Percentiles rank a stretch among this genome's conserved stretches.
Conservation (phyloP, 1,140 invertebrate species). For the Drosophila chauvacae region DNA sequence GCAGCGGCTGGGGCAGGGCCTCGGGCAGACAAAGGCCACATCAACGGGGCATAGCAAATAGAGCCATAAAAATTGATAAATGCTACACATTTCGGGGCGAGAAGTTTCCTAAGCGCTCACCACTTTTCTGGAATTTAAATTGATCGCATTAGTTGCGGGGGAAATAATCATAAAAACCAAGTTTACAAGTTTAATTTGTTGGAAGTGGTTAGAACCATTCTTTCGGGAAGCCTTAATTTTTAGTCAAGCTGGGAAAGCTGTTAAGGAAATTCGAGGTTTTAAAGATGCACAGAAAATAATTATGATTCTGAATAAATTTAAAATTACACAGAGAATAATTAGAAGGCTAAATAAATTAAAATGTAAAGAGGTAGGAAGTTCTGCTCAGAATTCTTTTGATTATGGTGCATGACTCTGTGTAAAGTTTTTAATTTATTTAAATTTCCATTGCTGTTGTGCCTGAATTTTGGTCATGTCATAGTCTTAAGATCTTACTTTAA, state of each 20-base stretch:
- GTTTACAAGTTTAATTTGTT: slow-evolving; percentile 49
- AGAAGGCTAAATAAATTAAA: no score
- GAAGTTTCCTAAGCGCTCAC: slow-evolving; percentile 49
- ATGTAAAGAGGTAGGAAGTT: no score
- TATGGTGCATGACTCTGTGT: no score
- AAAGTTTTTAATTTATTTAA: no score
- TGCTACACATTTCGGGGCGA: slow-evolving; percentile 53
- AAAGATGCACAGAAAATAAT: background rate
- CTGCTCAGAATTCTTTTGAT: no score
- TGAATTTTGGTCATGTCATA: no score
- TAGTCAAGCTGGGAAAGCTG: background rate
- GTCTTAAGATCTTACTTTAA: no score
- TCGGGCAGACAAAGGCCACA: slow-evolving; percentile 12
- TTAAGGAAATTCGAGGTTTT: background rate
- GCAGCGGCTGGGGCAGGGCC: background rate
- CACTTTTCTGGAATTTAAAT: slow-evolving; percentile 43
- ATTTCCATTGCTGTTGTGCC: no score
- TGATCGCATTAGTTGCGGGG: slow-evolving; percentile 38
- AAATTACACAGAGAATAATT: background rate
- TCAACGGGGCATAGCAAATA: slow-evolving; percentile 49
- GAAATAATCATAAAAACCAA: slow-evolving; percentile 53
- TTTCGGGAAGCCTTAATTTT: slow-evolving; percentile 19
- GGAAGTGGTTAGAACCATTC: slow-evolving; percentile 15
- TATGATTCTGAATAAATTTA: background rate
- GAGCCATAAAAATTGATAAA: slow-evolving; percentile 77